phyloP scores from a whole-genome alignment of 2,888 invertebrate species.

The Parapristionchus giblindavisi region DNA sequence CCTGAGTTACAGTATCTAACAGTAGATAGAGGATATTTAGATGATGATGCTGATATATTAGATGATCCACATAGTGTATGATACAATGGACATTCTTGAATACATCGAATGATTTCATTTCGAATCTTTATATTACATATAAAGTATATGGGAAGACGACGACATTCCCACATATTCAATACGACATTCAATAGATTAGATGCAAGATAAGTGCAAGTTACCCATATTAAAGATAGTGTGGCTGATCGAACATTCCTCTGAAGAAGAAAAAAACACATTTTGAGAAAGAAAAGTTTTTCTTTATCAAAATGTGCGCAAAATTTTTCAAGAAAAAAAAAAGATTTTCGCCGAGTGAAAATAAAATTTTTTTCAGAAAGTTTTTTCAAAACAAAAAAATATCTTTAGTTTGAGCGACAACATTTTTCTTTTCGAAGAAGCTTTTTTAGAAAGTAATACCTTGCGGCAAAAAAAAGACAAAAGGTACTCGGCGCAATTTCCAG shows the following conservation, averaged over 20 bases:
- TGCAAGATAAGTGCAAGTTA: slow-evolving; percentile 63
- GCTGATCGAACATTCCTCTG: slow-evolving; percentile 66
- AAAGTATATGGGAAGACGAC: slow-evolving; percentile 65
- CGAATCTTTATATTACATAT: slow-evolving; percentile 61
- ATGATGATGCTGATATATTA: neutral
- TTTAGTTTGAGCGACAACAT: no score
- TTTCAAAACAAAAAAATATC: no score
- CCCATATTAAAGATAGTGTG: slow-evolving; percentile 64
- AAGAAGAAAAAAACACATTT: no score
- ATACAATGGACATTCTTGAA: slow-evolving; percentile 5
- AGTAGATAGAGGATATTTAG: slow-evolving; percentile 47
- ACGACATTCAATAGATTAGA: slow-evolving; percentile 65
- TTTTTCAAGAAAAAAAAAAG: no score
- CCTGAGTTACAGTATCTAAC: slow-evolving; percentile 56
- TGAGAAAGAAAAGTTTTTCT: no score
- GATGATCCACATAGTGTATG: neutral
- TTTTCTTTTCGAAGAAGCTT: no score
- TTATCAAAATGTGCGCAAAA: no score
- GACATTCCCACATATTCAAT: slow-evolving; percentile 62
- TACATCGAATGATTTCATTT: slow-evolving; percentile 40
- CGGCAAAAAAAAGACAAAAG: no score
- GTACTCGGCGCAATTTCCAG: no score
- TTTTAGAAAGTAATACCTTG: no score
- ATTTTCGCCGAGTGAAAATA: no score
- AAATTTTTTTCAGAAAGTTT: no score